A percentile compares a stretch with the other conserved stretches of the same genome.
Evolutionary conservation across 1,140 invertebrate genomes (phyloP).

Genomic region (Zophobas morio): DNA sequence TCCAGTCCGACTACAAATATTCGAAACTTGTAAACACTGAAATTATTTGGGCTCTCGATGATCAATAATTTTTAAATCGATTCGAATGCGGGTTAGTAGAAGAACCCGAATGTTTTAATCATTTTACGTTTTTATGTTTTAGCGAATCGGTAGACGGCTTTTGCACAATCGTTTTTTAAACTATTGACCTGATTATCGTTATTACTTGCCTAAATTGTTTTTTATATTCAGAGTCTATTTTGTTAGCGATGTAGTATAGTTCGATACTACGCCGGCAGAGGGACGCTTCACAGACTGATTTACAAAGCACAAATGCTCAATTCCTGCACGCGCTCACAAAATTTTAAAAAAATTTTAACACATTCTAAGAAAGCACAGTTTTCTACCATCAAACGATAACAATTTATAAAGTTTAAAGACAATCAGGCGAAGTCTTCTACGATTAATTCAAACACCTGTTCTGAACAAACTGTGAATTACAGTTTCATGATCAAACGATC

Average conservation of each 20-base stretch:
- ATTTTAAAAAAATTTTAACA: slow-evolving; percentile 2
- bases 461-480: too few species aligned
- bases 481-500: too few species aligned
- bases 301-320: slow-evolving; percentile 23
- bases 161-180: slow-evolving; percentile 44
- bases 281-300: slow-evolving; percentile 30
- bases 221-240: slow-evolving; percentile 57
- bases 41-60: slow-evolving; percentile 52
- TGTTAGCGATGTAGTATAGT: slow-evolving; percentile 60
- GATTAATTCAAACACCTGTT: too few species aligned
- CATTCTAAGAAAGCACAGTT: background rate
- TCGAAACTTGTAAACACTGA: slow-evolving; percentile 55
- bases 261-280: slow-evolving; percentile 59
- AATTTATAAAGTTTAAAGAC: too few species aligned
- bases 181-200: slow-evolving; percentile 46
- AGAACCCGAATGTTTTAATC: slow-evolving; percentile 44
- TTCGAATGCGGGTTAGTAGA: slow-evolving; percentile 60
- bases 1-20: slow-evolving; percentile 43
- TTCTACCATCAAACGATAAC: background rate
- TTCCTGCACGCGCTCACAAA: slow-evolving; percentile 11
- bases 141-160: slow-evolving; percentile 21
- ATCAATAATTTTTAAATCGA: slow-evolving; percentile 65
- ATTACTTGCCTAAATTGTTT: slow-evolving; percentile 46
- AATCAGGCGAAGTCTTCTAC: too few species aligned
- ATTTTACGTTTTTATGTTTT: slow-evolving; percentile 26